Conservation (phyloP, 1,140 invertebrate species). For the Lepidurus arcticus region DNA sequence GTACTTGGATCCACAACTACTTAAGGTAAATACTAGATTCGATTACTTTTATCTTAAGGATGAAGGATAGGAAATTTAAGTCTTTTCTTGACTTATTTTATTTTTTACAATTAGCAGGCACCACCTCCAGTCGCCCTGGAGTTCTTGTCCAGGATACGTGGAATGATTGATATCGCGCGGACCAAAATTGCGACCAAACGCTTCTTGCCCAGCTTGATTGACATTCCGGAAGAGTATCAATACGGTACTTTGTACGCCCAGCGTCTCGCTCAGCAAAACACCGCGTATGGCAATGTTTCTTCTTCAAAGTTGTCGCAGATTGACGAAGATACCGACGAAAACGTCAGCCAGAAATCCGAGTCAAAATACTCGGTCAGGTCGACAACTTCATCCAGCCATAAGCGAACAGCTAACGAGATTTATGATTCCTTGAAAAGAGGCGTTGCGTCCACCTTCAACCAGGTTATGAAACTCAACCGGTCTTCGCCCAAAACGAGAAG, state of each 20-base stretch:
- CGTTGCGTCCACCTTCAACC: neutral
- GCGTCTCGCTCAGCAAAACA: neutral
- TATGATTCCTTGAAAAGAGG: neutral
- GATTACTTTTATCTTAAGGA: neutral
- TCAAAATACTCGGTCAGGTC: neutral
- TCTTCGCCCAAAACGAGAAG: neutral
- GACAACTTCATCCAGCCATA: neutral
- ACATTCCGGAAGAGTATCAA: conserved; percentile 71
- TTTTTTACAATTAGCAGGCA: conserved; percentile 52
- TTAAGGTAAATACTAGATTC: conserved; percentile 25
- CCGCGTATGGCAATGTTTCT: neutral
- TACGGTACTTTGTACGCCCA: conserved; percentile 5
- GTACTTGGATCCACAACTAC: conserved; percentile 26
- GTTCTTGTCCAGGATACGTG: conserved; percentile 76
- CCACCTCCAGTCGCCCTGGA: conserved; percentile 78
- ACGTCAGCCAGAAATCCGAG: neutral
- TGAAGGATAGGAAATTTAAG: neutral
- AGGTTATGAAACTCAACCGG: neutral
- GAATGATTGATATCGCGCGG: conserved; percentile 79
- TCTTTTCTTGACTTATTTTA: neutral
- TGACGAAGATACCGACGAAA: conserved; percentile 3
- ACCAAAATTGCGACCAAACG: conserved; percentile 74
- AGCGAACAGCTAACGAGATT: neutral
- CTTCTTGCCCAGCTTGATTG: conserved; percentile 67
- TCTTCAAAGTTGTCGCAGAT: neutral